These are phyloP conservation scores for Ganaspis sp. DNA, from an alignment of 1,140 invertebrate species.

Conservation along the genomic window DNA sequence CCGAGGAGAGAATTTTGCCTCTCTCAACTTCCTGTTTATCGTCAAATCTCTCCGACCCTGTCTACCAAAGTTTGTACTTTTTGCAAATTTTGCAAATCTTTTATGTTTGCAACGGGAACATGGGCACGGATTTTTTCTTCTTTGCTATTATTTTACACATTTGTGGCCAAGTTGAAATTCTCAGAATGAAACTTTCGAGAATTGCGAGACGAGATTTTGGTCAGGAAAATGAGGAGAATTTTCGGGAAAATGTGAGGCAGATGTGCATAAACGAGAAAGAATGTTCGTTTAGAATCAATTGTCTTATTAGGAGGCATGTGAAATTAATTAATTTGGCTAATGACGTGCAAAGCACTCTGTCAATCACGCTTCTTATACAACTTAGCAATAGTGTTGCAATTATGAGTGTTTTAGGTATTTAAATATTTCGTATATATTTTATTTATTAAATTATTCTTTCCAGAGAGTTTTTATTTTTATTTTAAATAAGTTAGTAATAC, in stretches of 20 bases:
- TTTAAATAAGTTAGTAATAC: too few relatives aligned
- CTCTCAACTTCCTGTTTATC: background rate
- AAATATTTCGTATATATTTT: too few relatives aligned
- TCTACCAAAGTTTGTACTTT: background rate
- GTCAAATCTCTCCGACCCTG: background rate
- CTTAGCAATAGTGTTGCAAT: background rate
- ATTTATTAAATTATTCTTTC: too few relatives aligned
- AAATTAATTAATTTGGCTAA: slow-evolving; percentile 6
- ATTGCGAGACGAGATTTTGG: background rate
- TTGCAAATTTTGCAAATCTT: background rate
- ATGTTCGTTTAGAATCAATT: background rate
- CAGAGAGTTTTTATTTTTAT: too few relatives aligned
- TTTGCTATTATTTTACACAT: background rate
- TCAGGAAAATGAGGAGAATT: background rate
- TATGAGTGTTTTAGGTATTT: background rate
- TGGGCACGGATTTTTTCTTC: background rate
- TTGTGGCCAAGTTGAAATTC: background rate
- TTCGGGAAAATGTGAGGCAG: background rate
- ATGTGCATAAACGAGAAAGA: background rate
- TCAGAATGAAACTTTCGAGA: background rate
- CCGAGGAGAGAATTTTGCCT: background rate
- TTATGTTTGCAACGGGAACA: background rate
- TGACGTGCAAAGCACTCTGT: background rate
- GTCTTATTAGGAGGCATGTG: background rate
- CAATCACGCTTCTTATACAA: background rate